Evolutionary conservation across 2,113 vertebrate species (phyloP).

Genomic region (Coreoperca whiteheadi): DNA sequence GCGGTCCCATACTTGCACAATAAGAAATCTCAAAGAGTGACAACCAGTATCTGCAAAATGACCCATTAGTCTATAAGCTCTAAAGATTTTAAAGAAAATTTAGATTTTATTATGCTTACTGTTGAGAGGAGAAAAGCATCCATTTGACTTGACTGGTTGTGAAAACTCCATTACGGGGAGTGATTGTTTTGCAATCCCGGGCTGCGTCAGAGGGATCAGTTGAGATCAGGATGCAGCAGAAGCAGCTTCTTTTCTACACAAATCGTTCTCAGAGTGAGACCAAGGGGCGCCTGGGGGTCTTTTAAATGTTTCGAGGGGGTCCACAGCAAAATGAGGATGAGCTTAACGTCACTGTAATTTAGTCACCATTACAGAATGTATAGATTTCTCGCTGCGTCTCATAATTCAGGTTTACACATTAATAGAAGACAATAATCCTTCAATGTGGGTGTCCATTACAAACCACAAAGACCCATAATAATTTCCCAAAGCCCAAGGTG

Average conservation of each 20-base stretch:
- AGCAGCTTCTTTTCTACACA: background rate
- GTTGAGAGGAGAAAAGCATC: conserved; percentile 9
- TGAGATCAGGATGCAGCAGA: conserved; percentile 13
- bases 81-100: conserved; percentile 18
- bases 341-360: background rate
- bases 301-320: background rate
- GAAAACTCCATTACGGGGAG: conserved; percentile 44
- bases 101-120: conserved; percentile 3
- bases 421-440: background rate
- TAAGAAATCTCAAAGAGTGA: conserved; percentile 26
- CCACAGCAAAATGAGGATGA: conserved; percentile 15
- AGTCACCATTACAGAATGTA: background rate
- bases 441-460: background rate
- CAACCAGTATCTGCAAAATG: conserved; percentile 12
- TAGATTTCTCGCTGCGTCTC: background rate
- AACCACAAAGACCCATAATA: background rate
- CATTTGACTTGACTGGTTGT: conserved; percentile 41
- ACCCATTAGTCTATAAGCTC: background rate
- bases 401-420: background rate
- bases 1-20: conserved; percentile 23
- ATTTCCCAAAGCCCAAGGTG: background rate
- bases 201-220: conserved; percentile 17
- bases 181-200: conserved; percentile 45
- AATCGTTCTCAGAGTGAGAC: background rate
- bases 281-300: background rate